phyloP scores from a whole-genome alignment of 2,797 vertebrate species.

The Hypotaenidia okinawae region DNA sequence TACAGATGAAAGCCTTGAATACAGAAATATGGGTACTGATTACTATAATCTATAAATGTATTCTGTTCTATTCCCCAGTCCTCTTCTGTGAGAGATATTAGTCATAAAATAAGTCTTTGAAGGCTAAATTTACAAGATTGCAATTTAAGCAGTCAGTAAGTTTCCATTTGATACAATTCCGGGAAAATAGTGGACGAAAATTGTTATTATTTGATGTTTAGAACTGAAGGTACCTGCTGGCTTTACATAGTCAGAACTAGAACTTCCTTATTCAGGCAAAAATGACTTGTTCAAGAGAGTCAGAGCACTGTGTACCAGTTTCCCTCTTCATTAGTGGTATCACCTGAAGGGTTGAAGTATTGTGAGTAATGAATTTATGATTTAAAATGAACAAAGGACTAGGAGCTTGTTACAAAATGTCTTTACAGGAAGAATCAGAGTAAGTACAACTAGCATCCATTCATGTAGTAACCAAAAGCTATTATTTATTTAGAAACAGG shows the following conservation, averaged over 20 bases:
- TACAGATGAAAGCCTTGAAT: not conserved
- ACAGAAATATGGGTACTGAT: not conserved
- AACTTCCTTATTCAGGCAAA: not conserved
- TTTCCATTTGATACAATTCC: not conserved
- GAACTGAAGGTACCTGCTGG: not conserved
- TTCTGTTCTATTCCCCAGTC: not conserved
- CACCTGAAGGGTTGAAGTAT: not conserved
- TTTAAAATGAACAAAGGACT: not conserved
- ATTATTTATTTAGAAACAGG: not conserved
- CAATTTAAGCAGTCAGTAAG: not conserved
- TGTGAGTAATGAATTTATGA: not conserved
- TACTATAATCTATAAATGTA: not conserved
- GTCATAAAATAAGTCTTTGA: not conserved
- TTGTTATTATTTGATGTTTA: not conserved
- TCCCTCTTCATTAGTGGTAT: not conserved
- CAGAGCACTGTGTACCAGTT: not conserved
- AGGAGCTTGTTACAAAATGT: rapidly evolving
- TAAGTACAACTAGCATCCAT: not conserved
- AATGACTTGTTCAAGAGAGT: not conserved
- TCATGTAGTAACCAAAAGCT: not conserved
- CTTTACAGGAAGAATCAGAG: not conserved
- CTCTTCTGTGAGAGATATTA: not conserved
- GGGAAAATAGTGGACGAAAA: not conserved
- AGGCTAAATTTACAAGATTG: not conserved
- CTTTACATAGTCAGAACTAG: not conserved